Evolutionary conservation across 1,140 invertebrate species (phyloP), one percentile per base, ranked within the genome.

Genomic region (Coelopa frigida): DNA sequence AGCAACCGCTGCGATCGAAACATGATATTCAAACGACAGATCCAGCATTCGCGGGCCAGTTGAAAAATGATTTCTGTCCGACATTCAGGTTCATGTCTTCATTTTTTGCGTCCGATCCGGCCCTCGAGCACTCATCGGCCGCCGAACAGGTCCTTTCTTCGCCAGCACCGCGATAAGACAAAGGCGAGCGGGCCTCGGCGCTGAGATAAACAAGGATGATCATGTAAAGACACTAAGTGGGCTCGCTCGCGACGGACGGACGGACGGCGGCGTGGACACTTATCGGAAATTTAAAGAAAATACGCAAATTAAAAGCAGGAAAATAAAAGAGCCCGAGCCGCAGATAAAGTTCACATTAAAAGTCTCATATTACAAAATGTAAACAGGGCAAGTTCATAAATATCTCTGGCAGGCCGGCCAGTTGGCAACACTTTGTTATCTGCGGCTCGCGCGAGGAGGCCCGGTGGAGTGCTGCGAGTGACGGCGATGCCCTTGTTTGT

Each of bases 311-410:
- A 32, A 18, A 32, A 33, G 7, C n/a, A 42, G 11, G 44, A 46
- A 46, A 38, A 31, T 29, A 46, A 46, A 46, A 46, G 39, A 15
- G 17, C 17, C 27, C 17, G 20, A 43, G 15, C 44, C 44, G 36
- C 52, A 52, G 62, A 66, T 66, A 66, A 66, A 66, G 59, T 65
- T 65, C 62, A 66, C 62, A 66, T 66, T 66, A 66, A 66, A 59
- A 66, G 54, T 66, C 62, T 66, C 62, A 60, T 66, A 65, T 65
- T 66, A 66, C 62, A 66, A 66, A 65, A 66, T 66, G 62, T 65
- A 65, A 66, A 66, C 62, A 62, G 65, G 62, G 61, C 61, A 62
- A 65, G 62, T 60, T 66, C 62, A 66, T 65, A 65, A 66, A 65
- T 62, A 66, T 62, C n/a, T n/a, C n/a, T n/a, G n/a, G n/a, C n/a